Base-by-base conservation (phyloP, 1,140 invertebrate species). In the Babylonia areolata region DNA sequence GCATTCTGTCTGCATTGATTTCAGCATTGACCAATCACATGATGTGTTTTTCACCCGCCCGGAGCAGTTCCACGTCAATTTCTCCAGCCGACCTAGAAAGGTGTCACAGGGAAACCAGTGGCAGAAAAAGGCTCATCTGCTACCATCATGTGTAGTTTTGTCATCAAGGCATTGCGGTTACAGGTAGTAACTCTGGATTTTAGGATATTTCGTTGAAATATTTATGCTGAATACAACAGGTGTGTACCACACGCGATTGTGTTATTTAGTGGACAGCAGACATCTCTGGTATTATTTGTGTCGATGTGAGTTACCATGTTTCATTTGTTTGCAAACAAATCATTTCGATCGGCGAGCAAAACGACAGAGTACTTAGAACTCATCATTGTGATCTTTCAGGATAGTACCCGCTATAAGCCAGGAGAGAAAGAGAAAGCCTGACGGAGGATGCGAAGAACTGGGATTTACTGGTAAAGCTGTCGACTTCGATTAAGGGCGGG, bases 1-100 rank as follows among this genome's bases (percentile, higher is more conserved):
- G 51, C 46, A 17, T 31, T 58, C 20, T 15, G 6, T n/a, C 23
- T 11, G n/a, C n/a, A n/a, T n/a, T n/a, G 54, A 46, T 35, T 33
- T 15, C n/a, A 37, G 33, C 35, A 83, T 40, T 42, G 69, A 84
- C 82, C 82, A 84, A 84, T 73, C 58, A 75, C 35, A 84, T 20
- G n/a, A 2, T 31, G 11, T 33, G 17, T 84, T 73, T 35, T 42
- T 42, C 31, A 15, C 9, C 39, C 12, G 58, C 17, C 33, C 23
- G 69, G 35, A 9, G 6, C 40, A 31, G 35, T 73, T 84, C 82
- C 82, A 84, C 82, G 82, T 84, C 82, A 84, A 71, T 84, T 73
- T 84, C 46, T 69, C 82, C 82, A 84, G 64, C 69, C 82, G 37
- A 42, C 69, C 51, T 33, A 23, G 46, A 42, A 42, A 40, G 69